A percentile compares a stretch with the other conserved stretches of the same genome.
Conservation (phyloP, 2,113 vertebrate species). For the Podarcis raffonei region DNA sequence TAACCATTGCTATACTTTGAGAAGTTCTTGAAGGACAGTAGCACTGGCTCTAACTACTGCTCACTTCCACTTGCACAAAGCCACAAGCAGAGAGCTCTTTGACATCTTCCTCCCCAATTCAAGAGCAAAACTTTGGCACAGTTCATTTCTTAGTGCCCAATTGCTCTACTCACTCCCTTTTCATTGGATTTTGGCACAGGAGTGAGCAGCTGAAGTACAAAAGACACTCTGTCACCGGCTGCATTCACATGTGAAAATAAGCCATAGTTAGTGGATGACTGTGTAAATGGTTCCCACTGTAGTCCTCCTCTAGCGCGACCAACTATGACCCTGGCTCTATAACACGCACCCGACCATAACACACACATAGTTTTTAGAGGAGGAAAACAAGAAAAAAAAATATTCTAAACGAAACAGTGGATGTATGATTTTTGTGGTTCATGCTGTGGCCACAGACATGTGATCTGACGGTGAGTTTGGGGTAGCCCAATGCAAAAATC, state of each 20-base stretch:
- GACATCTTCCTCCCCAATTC: neutral
- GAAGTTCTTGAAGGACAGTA: neutral
- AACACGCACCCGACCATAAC: too few species aligned
- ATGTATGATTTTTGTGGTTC: too few species aligned
- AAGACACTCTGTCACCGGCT: neutral
- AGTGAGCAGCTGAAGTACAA: too few species aligned
- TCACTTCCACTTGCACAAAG: neutral
- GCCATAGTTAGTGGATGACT: neutral
- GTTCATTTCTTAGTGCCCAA: neutral
- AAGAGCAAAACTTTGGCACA: neutral
- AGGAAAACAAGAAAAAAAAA: too few species aligned
- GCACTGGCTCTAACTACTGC: neutral
- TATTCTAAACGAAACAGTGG: too few species aligned
- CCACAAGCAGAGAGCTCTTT: neutral
- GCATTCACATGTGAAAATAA: neutral
- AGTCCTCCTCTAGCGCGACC: neutral
- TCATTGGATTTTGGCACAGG: neutral
- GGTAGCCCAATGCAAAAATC: too few species aligned
- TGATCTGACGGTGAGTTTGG: too few species aligned
- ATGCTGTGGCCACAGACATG: too few species aligned
- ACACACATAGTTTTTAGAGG: too few species aligned
- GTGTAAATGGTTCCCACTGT: neutral
- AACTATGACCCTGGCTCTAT: neutral
- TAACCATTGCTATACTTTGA: neutral
- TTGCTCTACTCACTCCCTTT: neutral